Evolutionary conservation across 2,888 invertebrate genomes (phyloP).

Genomic region (Hipparchia sbordonii): DNA sequence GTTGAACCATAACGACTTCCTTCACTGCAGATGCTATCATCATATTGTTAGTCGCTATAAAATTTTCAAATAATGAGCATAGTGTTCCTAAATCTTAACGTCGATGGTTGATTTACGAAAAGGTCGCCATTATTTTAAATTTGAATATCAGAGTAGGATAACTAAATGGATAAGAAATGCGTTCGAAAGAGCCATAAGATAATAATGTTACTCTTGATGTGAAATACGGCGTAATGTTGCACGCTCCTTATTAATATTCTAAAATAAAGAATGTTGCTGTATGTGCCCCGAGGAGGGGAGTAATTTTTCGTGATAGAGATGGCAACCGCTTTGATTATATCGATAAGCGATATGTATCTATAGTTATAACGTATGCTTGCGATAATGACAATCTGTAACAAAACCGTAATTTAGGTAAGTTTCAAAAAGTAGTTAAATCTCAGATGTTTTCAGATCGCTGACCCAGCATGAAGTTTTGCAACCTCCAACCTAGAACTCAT

Average conservation of each 20-base stretch:
- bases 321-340: slow-evolving; percentile 41
- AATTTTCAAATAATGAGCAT: slow-evolving; percentile 7
- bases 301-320: slow-evolving; percentile 64
- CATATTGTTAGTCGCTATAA: slow-evolving; percentile 10
- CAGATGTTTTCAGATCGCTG: too few species aligned
- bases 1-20: background rate
- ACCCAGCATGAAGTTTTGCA: too few species aligned
- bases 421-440: too few species aligned
- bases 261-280: slow-evolving; percentile 78
- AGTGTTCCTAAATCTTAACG: slow-evolving; percentile 30
- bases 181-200: slow-evolving; percentile 51
- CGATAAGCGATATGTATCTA: slow-evolving; percentile 38
- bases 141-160: slow-evolving; percentile 55
- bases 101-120: slow-evolving; percentile 30
- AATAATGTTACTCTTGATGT: slow-evolving; percentile 69
- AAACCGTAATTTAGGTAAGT: too few species aligned
- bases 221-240: slow-evolving; percentile 79
- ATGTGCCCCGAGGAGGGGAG: slow-evolving; percentile 70
- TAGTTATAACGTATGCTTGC: too few species aligned
- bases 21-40: background rate
- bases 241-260: slow-evolving; percentile 79
- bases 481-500: too few species aligned
- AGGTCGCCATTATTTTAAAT: slow-evolving; percentile 45
- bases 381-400: too few species aligned
- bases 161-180: slow-evolving; percentile 42